Evolutionary conservation across 1,140 invertebrate genomes (phyloP), one percentile per base, ranked within the genome.

Genomic region (fruit fly (Drosophila melanogaster)): DNA sequence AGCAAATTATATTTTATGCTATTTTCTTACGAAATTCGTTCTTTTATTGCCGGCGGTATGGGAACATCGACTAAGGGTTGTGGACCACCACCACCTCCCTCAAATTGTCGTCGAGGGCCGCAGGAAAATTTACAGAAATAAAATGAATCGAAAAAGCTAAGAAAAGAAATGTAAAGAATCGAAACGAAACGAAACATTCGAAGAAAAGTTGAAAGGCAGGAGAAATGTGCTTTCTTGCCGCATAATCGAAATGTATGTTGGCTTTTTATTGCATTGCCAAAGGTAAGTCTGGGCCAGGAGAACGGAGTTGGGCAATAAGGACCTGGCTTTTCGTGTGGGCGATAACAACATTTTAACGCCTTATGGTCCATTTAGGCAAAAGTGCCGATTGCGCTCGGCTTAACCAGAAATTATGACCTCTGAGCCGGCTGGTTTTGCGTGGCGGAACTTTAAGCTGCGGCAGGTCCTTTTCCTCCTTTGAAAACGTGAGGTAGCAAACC

Each of bases 271-370:
- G 81, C 81, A 19, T 30, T 47, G 43, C 75, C 57, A 55, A 73
- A 71, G 71, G 75, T 72, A 60, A 77, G 44, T 53, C 41, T 33
- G 12, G 19, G 17, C 54, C 54, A 44, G 55, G 53, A 53, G 35
- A 12, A 30, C 24, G 24, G 11, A 24, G 22, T 17, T 60, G 46
- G 19, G 2, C 14, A 8, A 30, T 40, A 40, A 15, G 33, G 38
- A 19, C 17, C 15, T 43, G 44, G 30, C 26, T 44, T 55, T 57
- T 44, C 58, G 41, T 57, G 61, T 17, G 55, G 67, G 64, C 76
- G 76, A 89, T 87, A 89, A 89, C 84, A 87, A 72, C 85, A 84
- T 89, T 89, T 89, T 84, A 89, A 89, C 85, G 84, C 84, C 84
- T 80, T 84, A 89, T 89, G 85, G 85, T 80, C 84, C 84, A 89